Conservation (phyloP, 2,113 vertebrate species). For the Takifugu bimaculatus region DNA sequence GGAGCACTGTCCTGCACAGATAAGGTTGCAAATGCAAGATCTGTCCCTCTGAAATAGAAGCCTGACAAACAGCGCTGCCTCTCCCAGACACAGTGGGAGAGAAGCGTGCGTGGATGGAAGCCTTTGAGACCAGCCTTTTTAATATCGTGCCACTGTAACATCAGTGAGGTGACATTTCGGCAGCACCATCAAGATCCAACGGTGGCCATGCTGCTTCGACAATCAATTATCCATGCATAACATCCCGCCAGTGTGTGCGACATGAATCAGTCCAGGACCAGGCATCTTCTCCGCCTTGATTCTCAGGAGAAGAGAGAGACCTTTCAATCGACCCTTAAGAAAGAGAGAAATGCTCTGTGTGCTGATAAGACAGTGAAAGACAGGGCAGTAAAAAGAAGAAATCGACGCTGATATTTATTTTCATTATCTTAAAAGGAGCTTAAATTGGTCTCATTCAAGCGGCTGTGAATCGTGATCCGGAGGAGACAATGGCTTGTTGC, state of each 20-base stretch:
- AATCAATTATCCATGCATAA: slow-evolving; percentile 83
- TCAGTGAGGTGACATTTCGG: slow-evolving; percentile 85
- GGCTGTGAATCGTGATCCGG: slow-evolving; percentile 56
- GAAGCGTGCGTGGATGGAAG: slow-evolving; percentile 60
- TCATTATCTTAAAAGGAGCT: slow-evolving; percentile 67
- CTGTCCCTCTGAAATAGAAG: slow-evolving; percentile 53
- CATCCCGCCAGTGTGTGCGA: slow-evolving; percentile 71
- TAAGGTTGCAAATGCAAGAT: slow-evolving; percentile 64
- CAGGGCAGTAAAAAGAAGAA: slow-evolving; percentile 48
- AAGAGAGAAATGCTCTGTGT: slow-evolving; percentile 49
- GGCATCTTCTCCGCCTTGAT: slow-evolving; percentile 61
- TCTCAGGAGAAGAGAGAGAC: slow-evolving; percentile 54
- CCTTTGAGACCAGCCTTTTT: slow-evolving; percentile 64
- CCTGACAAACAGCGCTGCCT: slow-evolving; percentile 63
- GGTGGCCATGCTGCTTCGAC: slow-evolving; percentile 69
- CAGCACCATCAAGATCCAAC: slow-evolving; percentile 77
- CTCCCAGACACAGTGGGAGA: slow-evolving; percentile 64
- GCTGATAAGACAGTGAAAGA: slow-evolving; percentile 52
- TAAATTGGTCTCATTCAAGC: slow-evolving; percentile 59
- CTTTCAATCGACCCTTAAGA: slow-evolving; percentile 56
- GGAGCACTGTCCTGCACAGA: slow-evolving; percentile 73
- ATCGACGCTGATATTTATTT: slow-evolving; percentile 68
- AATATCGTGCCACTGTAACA: slow-evolving; percentile 68
- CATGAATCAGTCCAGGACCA: slow-evolving; percentile 72
- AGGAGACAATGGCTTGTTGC: slow-evolving; percentile 48